These are phyloP conservation scores for Scartelaos histophorus DNA, from an alignment of 2,113 vertebrate species.

Conservation along the genomic window DNA sequence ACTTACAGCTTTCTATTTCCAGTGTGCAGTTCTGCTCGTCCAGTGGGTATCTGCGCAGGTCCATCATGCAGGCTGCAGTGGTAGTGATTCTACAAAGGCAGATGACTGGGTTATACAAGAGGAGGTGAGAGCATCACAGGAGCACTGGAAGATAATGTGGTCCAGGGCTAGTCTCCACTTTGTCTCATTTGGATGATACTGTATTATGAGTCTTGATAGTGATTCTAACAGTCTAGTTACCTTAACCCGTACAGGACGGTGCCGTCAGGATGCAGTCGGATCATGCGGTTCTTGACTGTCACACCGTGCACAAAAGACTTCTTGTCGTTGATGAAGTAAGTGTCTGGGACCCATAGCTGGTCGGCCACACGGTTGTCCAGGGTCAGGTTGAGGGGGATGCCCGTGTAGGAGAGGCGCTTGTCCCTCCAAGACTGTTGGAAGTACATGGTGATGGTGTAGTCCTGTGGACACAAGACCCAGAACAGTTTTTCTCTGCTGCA, in stretches of 20 bases:
- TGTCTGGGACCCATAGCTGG: slow-evolving; percentile 7
- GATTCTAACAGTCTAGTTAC: slow-evolving; percentile 55
- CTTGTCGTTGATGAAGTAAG: slow-evolving; percentile 5
- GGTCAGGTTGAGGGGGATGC: slow-evolving; percentile 91
- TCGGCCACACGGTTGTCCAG: slow-evolving; percentile 79
- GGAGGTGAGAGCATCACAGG: too few relatives aligned
- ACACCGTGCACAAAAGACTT: slow-evolving; percentile 5
- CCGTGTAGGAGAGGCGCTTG: slow-evolving; percentile 92
- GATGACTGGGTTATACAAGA: too few relatives aligned
- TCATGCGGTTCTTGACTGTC: slow-evolving; percentile 90
- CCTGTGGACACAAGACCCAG: slow-evolving; percentile 64
- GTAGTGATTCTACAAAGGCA: slow-evolving; percentile 84
- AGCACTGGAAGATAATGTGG: too few relatives aligned
- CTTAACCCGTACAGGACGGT: slow-evolving; percentile 91
- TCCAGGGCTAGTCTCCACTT: too few relatives aligned
- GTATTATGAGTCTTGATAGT: too few relatives aligned
- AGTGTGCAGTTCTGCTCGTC: slow-evolving; percentile 57
- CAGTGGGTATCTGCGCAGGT: slow-evolving; percentile 89
- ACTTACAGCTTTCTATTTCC: slow-evolving; percentile 95
- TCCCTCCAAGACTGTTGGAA: slow-evolving; percentile 96
- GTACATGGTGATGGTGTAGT: slow-evolving; percentile 96
- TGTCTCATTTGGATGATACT: too few relatives aligned
- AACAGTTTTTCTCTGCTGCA: background rate
- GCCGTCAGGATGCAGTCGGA: slow-evolving; percentile 91
- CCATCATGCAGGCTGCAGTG: slow-evolving; percentile 97